phyloP scores from a whole-genome alignment of 2,113 vertebrate species.

The Misgurnus anguillicaudatus region DNA sequence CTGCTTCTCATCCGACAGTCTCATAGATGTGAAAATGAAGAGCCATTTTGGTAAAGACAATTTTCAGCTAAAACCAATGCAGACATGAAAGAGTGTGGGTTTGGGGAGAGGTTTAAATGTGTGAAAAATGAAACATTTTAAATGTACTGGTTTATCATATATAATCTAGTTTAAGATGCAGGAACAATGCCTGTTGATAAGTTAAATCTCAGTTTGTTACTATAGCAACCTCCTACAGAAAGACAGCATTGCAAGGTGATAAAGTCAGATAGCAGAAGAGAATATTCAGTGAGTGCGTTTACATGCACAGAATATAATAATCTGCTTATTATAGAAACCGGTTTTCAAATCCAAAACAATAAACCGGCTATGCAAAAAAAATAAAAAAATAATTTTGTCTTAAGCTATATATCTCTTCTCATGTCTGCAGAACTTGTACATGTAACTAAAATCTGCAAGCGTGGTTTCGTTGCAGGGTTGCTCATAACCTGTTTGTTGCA shows the following conservation, averaged over 20 bases:
- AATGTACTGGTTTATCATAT: not conserved
- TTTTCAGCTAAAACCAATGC: not conserved
- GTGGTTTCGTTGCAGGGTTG: too few relatives aligned
- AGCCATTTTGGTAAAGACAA: slow-evolving; percentile 17
- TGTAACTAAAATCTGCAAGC: too few relatives aligned
- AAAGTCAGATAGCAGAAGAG: slow-evolving; percentile 4
- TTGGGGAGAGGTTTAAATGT: not conserved
- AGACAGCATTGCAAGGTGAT: slow-evolving; percentile 3
- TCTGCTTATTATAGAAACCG: too few relatives aligned
- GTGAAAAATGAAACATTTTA: not conserved
- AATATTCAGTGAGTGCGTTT: not conserved
- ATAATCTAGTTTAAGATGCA: not conserved
- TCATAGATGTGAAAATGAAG: slow-evolving; percentile 18
- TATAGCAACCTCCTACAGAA: slow-evolving; percentile 29
- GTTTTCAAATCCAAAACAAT: too few relatives aligned
- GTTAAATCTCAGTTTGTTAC: slow-evolving; percentile 13
- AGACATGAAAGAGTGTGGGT: not conserved
- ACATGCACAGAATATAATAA: not conserved
- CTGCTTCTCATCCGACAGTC: slow-evolving; percentile 16
- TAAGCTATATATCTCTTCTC: too few relatives aligned
- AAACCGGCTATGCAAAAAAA: too few relatives aligned
- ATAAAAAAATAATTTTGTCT: too few relatives aligned
- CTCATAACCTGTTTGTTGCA: too few relatives aligned
- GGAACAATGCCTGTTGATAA: not conserved
- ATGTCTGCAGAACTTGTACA: too few relatives aligned